Evolutionary conservation across 2,888 invertebrate species (phyloP), one percentile per base, ranked within the genome.

Genomic region (Geophilus truncorum): DNA sequence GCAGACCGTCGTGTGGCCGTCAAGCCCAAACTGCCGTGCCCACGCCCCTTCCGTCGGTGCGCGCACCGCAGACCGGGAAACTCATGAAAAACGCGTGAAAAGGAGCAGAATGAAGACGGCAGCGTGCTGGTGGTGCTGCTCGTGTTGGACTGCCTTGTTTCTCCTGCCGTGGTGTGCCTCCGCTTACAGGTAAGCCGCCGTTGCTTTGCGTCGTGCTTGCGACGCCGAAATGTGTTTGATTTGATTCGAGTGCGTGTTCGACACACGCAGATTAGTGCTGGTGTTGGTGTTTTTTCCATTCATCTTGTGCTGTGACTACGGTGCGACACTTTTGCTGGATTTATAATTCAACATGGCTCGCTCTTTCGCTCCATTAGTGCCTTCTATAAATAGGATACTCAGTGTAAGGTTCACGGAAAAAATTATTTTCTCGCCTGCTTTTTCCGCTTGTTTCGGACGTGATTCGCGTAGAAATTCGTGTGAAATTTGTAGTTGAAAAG

Each of bases 151-250:
- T 70, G 70, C 70, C 70, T 23, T 28, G 70, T 70, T 70, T 70
- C 70, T 70, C 70, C 70, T 70, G 25, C 70, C 70, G 25, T 70
- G 70, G 70, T 70, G 70, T 70, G 70, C 70, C 70, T 70, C 70
- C 28, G 70, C 70, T 70, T 28, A 28, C 70, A 70, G 70, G 70
- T 70, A 70, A 70, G 70, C 70, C 25, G 51, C 51, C 51, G 18
- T 51, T 51, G 51, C 51, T 51, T 21, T 9, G 9, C 15, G 40
- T 62, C 23, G 0, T 23, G n/a, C 23, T n/a, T n/a, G n/a, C n/a
- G n/a, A n/a, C n/a, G n/a, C n/a, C n/a, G n/a, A n/a, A n/a, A n/a
- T n/a, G n/a, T n/a, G n/a, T n/a, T n/a, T n/a, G n/a, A n/a, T n/a
- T n/a, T n/a, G n/a, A n/a, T n/a, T n/a, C n/a, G n/a, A n/a, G n/a